Evolutionary conservation across 2,888 invertebrate genomes (phyloP), one percentile per base, ranked within the genome.

Genomic region (Schizaphis graminum): DNA sequence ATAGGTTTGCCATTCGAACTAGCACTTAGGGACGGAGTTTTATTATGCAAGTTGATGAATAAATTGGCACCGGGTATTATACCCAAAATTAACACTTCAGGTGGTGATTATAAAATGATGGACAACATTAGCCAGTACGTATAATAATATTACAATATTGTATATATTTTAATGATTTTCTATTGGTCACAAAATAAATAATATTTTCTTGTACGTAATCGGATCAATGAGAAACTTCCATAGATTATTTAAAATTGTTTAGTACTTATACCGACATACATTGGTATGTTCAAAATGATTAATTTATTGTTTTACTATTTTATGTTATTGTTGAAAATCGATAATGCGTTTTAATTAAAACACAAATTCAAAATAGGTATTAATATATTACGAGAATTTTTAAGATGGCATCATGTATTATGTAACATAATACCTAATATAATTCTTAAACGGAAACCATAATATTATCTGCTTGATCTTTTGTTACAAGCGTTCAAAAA

Each of bases 31-130:
- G 97, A 98, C 96, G 98, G 98, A 56, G 97, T 98, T 95, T 96
- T 98, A 91, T 96, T 99, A 2, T 99, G 98, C 96, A 98, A 98
- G 95, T 96, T 99, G 95, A 99, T 99, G 97, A 99, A 99, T 96
- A 97, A 97, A 95, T 96, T 99, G 35, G 97, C 97, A 95, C 98
- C 99, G 0, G 99, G 98, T 92, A 97, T 97, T 95, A 97, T 99
- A 95, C 96, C 97, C 95, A 98, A 98, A 96, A 97, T 99, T 95
- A 98, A 98, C 96, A 96, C 97, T 53, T 97, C 97, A 1, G 98
- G 98, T 16, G 98, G 98, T 10, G 98, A 99, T 95, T 99, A 99
- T 96, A 99, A 99, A 96, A 97, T 98, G 97, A 99, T 99, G 99
- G 99, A 99, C 96, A 99, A 99, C 96, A 97, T 99, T 95, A 98